Conservation (phyloP, 2,888 invertebrate species). For the Trichogramma evanescens region DNA sequence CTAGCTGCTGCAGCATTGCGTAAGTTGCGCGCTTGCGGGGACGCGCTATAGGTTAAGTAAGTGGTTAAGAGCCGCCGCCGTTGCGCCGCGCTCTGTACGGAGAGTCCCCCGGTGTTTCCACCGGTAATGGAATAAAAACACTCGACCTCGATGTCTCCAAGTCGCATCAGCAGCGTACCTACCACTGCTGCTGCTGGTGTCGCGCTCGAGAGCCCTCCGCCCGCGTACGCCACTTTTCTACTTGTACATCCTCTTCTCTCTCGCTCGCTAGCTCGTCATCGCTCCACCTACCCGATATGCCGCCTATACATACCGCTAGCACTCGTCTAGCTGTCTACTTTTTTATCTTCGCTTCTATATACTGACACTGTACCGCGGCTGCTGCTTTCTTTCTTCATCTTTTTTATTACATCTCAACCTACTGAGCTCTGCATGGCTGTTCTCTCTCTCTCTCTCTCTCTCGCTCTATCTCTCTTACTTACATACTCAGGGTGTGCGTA, state of each 20-base stretch:
- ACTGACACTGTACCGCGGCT: background rate
- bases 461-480: slow-evolving; percentile 5
- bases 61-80: slow-evolving; percentile 38
- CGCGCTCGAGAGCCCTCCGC: slow-evolving; percentile 10
- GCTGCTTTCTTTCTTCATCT: background rate
- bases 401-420: no score
- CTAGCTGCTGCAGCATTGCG: no score
- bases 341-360: background rate
- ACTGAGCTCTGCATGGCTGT: no score
- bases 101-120: slow-evolving; percentile 19
- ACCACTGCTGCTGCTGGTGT: background rate
- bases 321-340: background rate
- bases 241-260: slow-evolving; percentile 4
- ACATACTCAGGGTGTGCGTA: no score
- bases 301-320: no score
- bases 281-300: no score
- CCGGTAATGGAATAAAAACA: slow-evolving; percentile 46
- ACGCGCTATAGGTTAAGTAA: slow-evolving; percentile 31
- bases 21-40: no score
- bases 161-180: background rate
- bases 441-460: background rate
- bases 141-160: slow-evolving; percentile 36
- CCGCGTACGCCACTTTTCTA: slow-evolving; percentile 2
- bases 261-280: background rate
- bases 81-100: background rate